Evolutionary conservation across 2,113 vertebrate genomes (phyloP).

Genomic region (Abramis brama): DNA sequence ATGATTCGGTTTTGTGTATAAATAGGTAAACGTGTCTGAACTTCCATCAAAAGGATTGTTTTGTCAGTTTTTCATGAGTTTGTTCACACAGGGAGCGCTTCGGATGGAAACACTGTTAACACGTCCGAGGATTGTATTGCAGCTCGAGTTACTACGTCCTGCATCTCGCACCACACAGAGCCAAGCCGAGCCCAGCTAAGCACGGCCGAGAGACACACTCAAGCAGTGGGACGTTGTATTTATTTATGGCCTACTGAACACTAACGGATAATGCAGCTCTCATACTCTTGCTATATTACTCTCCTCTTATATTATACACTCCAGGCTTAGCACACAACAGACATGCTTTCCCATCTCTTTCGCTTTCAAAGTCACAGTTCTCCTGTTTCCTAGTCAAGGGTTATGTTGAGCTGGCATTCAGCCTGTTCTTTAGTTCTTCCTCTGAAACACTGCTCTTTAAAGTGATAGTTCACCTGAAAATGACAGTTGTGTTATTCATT

Average conservation of each 20-base stretch:
- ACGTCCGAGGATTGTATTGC: slow-evolving; percentile 54
- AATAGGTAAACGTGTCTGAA: neutral
- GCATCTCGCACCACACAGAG: neutral
- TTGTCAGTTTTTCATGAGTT: slow-evolving; percentile 9
- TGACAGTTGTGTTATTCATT: neutral
- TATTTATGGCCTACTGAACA: slow-evolving; percentile 31
- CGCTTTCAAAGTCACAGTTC: neutral
- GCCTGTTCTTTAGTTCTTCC: slow-evolving; percentile 1
- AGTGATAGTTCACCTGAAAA: neutral
- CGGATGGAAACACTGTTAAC: slow-evolving; percentile 58
- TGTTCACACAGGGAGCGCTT: neutral
- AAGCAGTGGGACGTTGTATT: slow-evolving; percentile 23
- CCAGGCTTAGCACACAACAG: neutral
- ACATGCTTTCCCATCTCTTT: neutral
- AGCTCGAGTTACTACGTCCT: slow-evolving; percentile 57
- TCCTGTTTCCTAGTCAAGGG: neutral
- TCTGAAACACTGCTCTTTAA: neutral
- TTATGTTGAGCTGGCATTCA: neutral
- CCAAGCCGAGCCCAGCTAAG: neutral
- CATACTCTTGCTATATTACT: neutral
- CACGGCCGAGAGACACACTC: neutral
- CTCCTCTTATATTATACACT: neutral
- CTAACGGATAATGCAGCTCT: neutral
- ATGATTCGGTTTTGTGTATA: neutral
- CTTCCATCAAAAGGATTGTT: neutral